These are phyloP conservation scores for Apodemia mormo DNA, from an alignment of 2,888 invertebrate genomes.

Conservation along the genomic window DNA sequence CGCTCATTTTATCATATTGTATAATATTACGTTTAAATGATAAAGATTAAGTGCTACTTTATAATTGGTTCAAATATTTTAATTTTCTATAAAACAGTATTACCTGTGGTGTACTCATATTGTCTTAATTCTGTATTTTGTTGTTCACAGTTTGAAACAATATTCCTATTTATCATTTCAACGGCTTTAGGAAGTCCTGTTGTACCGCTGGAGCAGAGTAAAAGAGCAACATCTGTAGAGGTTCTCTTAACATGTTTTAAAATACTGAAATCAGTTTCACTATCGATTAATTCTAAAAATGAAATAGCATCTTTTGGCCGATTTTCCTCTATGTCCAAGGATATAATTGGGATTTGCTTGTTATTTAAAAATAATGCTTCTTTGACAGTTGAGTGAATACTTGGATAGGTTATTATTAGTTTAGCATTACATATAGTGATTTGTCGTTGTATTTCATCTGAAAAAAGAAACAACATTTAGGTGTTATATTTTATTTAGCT, in stretches of 20 bases:
- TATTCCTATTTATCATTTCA: conserved; percentile 82
- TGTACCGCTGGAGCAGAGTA: conserved; percentile 93
- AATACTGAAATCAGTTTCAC: conserved; percentile 68
- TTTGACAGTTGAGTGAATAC: conserved; percentile 65
- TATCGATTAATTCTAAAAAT: conserved; percentile 81
- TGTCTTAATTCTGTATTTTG: conserved; percentile 52
- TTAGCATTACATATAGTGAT: conserved; percentile 78
- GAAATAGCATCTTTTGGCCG: conserved; percentile 80
- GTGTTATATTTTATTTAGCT: too few relatives aligned
- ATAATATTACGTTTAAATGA: too few relatives aligned
- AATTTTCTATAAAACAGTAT: neutral
- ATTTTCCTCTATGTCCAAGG: conserved; percentile 45
- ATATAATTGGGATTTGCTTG: conserved; percentile 75
- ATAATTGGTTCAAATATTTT: neutral
- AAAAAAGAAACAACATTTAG: conserved; percentile 34
- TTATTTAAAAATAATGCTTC: conserved; percentile 70
- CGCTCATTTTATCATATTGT: too few relatives aligned
- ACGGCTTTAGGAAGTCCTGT: conserved; percentile 91
- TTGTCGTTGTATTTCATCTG: conserved; percentile 84
- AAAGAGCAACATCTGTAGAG: conserved; percentile 81
- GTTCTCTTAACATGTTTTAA: conserved; percentile 62
- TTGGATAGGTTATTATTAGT: conserved; percentile 77
- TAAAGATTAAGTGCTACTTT: neutral
- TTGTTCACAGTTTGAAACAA: conserved; percentile 72
- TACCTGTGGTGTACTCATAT: conserved; percentile 49